These are phyloP conservation scores for Eunapius fragilis DNA, from an alignment of 37 sponge, comb jelly and placozoan species.

Conservation along the genomic window DNA sequence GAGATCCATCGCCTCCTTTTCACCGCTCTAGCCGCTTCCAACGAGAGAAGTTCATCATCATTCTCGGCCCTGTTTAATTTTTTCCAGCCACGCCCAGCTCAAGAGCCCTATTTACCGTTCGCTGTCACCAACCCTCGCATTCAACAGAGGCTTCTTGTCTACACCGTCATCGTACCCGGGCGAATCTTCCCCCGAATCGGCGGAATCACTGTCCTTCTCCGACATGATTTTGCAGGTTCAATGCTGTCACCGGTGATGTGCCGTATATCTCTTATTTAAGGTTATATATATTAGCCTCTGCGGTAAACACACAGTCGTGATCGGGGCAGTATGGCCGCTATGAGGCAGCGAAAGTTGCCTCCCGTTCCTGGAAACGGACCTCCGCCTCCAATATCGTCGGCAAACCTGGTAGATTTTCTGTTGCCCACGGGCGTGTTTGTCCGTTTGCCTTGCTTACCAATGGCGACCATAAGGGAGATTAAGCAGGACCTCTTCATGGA, in stretches of 20 bases:
- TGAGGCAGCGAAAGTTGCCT: conserved; percentile 30
- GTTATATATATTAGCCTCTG: no score
- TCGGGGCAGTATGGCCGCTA: not conserved
- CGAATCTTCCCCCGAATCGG: not conserved
- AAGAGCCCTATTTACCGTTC: not conserved
- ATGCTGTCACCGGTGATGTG: no score
- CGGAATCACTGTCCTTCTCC: no score
- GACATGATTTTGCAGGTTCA: no score
- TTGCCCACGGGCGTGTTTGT: conserved; percentile 86
- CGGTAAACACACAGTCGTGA: not conserved
- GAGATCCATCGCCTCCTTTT: conserved; percentile 69
- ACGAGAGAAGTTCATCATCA: not conserved
- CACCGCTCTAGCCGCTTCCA: not conserved
- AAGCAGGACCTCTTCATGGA: conserved; percentile 70
- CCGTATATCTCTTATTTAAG: no score
- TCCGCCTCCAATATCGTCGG: not conserved
- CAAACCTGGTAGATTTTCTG: conserved; percentile 56
- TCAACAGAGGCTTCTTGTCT: not conserved
- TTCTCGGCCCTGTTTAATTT: not conserved
- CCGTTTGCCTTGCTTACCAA: conserved; percentile 1
- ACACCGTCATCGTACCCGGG: not conserved
- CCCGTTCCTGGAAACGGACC: conserved; percentile 20
- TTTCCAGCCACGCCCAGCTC: not conserved
- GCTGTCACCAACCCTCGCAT: not conserved
- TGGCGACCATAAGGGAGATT: conserved; percentile 47